Conservation (phyloP, 1,140 invertebrate species). For the Cepaea nemoralis region DNA sequence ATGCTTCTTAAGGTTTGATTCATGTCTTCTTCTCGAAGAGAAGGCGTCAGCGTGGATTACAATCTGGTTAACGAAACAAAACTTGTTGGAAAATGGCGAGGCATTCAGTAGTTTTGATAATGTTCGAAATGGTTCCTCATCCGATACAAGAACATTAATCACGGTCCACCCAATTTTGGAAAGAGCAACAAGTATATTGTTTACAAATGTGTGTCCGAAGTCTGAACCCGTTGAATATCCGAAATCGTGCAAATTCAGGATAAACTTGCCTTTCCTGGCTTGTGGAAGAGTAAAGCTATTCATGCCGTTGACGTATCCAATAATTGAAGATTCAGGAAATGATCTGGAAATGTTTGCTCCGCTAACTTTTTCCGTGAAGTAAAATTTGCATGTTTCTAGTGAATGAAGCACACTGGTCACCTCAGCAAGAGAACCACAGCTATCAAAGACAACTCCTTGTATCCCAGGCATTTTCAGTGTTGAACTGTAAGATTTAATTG, state of each 20-base stretch:
- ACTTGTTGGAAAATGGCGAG: neutral
- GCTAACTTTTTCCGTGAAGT: neutral
- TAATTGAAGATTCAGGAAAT: neutral
- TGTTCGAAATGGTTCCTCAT: neutral
- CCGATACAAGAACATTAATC: constrained; percentile 32
- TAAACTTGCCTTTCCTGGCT: neutral
- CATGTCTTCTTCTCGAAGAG: constrained; percentile 45
- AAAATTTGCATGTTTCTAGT: constrained; percentile 36
- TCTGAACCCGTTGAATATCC: constrained; percentile 4
- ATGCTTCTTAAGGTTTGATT: neutral
- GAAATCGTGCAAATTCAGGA: neutral
- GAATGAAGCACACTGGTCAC: neutral
- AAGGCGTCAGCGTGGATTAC: neutral
- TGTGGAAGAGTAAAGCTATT: neutral
- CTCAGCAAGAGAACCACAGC: constrained; percentile 30
- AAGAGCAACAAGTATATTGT: constrained; percentile 5
- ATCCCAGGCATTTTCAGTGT: constrained; percentile 11
- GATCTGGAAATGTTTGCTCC: neutral
- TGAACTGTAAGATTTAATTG: constrained; percentile 31
- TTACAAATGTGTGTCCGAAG: neutral
- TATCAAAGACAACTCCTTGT: constrained; percentile 49
- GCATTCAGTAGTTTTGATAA: neutral
- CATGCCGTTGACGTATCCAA: constrained; percentile 7
- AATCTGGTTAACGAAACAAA: constrained; percentile 30
- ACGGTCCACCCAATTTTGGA: constrained; percentile 38